Evolutionary conservation across 2,113 vertebrate genomes (phyloP), one percentile per base, ranked within the genome.

Genomic region (Poecile atricapillus): DNA sequence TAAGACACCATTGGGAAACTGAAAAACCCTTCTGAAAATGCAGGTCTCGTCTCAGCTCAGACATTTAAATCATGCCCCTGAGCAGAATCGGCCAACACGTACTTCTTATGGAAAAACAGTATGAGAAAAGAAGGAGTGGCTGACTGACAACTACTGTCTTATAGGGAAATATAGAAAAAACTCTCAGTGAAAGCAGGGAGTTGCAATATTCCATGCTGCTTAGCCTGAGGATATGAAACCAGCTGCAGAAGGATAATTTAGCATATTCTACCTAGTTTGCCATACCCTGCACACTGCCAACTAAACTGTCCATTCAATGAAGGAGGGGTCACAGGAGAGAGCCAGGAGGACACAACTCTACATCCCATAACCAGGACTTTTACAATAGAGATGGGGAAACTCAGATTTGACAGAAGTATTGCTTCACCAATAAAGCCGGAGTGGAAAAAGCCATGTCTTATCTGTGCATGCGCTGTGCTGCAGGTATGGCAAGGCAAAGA

Each of bases 381-480:
- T 64, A 47, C 5, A 23, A 49, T 35, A 70, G 79, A 59, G 46
- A 67, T 0, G 1, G 4, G 9, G 87, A 11, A 47, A 21, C 7
- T 82, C 56, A 28, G 7, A 50, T 69, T 70, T 49, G 10, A 46
- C 56, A 67, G 44, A 71, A 84, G 44, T 47, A 11, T 8, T 73
- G 20, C 19, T 35, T 75, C 37, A 63, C 11, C 8, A 39, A 53
- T 53, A 50, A 65, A 63, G 23, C 13, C 23, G 18, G 10, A 86
- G 28, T 11, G 21, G 70, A 67, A 74, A 60, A 83, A 83, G 1
- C 1, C 1, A 0, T 6, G 4, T 24, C 20, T 47, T 22, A 41
- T 9, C 8, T 33, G 6, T 6, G 0, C 5, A 3, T 31, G 15
- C 0, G 0, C 7, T 59, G 7, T 59, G 18, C 22, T 53, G 49